Conservation (phyloP, 1,140 invertebrate genomes). For the Venturia canescens region DNA sequence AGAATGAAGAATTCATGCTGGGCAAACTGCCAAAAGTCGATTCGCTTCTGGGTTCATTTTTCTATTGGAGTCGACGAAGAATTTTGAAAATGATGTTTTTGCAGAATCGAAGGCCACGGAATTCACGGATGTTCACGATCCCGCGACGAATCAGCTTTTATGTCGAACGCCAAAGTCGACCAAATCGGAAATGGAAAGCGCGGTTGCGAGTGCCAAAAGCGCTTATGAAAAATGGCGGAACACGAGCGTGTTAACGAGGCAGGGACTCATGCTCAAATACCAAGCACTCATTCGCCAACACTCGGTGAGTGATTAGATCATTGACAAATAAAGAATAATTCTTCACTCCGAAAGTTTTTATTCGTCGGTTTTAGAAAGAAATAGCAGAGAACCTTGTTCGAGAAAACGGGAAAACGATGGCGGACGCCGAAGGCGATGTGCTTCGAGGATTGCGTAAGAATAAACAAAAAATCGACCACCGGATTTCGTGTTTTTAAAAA, state of each 20-base stretch:
- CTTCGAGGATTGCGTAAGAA: conserved; percentile 95
- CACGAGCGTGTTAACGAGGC: conserved; percentile 94
- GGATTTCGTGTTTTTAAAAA: conserved; percentile 19
- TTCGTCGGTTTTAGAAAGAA: conserved; percentile 79
- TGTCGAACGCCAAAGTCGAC: conserved; percentile 93
- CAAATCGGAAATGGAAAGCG: conserved; percentile 92
- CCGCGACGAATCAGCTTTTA: conserved; percentile 92
- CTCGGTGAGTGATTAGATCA: conserved; percentile 78
- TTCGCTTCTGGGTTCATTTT: too few relatives aligned
- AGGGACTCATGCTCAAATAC: conserved; percentile 97
- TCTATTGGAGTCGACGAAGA: too few relatives aligned
- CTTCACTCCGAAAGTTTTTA: too few relatives aligned
- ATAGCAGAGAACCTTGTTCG: conserved; percentile 94
- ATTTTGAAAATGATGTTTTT: not conserved
- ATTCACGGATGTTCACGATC: conserved; percentile 97
- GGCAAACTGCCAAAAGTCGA: too few relatives aligned
- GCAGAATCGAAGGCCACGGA: conserved; percentile 92
- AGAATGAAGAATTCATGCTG: too few relatives aligned
- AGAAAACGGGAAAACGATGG: conserved; percentile 98
- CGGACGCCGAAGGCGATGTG: conserved; percentile 99
- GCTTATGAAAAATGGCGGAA: conserved; percentile 93
- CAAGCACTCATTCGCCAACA: conserved; percentile 88
- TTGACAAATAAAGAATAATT: conserved; percentile 20
- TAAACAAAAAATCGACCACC: conserved; percentile 13
- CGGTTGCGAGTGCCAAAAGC: conserved; percentile 90